A percentile compares a stretch with the other conserved stretches of the same genome.
Evolutionary conservation across 2,113 vertebrate genomes (phyloP).

Genomic region (Dromas ardeola): DNA sequence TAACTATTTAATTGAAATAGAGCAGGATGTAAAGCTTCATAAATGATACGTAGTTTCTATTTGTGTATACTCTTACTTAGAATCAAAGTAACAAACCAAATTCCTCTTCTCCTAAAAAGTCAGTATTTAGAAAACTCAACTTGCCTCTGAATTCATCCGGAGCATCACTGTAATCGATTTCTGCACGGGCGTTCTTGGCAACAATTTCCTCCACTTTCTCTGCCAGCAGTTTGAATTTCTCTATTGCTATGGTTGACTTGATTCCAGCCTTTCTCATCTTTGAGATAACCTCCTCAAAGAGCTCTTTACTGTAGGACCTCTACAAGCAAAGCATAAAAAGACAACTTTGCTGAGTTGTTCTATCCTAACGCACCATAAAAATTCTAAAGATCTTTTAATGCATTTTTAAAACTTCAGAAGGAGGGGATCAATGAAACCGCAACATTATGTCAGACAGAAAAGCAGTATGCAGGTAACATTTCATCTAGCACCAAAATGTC

Average conservation of each 20-base stretch:
- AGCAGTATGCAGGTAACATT: not conserved
- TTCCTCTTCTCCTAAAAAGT: not conserved
- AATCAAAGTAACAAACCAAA: not conserved
- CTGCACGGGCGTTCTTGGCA: conserved; percentile 93
- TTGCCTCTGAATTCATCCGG: conserved; percentile 97
- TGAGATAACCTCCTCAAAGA: conserved; percentile 97
- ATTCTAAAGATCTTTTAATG: not conserved
- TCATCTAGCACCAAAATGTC: not conserved
- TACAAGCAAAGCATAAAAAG: conserved; percentile 60
- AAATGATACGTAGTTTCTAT: not conserved
- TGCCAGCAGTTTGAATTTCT: conserved; percentile 96
- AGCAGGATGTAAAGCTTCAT: not conserved
- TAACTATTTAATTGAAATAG: not conserved
- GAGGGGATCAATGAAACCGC: not conserved
- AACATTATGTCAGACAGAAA: not conserved
- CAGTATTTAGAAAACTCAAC: not conserved
- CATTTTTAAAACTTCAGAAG: not conserved
- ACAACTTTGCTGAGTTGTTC: not conserved
- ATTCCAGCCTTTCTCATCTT: conserved; percentile 99
- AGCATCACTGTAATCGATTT: conserved; percentile 97
- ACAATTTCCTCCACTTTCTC: conserved; percentile 98
- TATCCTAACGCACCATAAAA: not conserved
- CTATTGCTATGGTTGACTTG: conserved; percentile 97
- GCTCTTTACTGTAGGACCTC: conserved; percentile 97
- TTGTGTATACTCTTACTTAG: not conserved